Percentiles rank a stretch among this genome's conserved stretches.
phyloP scores from a whole-genome alignment of 2,797 vertebrate species.

The Cossypha dichroa region DNA sequence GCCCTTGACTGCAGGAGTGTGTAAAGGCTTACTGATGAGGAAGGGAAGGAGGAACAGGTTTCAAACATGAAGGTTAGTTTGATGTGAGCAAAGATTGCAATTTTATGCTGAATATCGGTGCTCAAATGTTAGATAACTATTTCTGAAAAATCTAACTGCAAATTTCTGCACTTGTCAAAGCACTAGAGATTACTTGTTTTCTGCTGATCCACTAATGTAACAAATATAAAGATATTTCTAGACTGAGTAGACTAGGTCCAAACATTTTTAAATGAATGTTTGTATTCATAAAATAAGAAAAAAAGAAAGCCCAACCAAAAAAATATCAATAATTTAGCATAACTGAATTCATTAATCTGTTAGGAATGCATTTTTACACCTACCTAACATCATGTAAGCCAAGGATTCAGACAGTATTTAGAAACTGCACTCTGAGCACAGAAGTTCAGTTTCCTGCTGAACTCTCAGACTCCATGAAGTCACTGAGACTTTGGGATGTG shows the following conservation, averaged over 20 bases:
- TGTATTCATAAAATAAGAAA: background rate
- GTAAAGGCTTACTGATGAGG: conserved; percentile 4
- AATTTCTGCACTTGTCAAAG: background rate
- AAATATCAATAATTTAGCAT: background rate
- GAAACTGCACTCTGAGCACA: background rate
- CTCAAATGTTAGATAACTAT: background rate
- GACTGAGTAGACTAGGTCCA: background rate
- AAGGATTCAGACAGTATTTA: background rate
- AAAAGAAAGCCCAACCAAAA: background rate
- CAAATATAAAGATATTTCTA: background rate
- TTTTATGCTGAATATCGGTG: background rate
- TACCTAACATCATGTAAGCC: background rate
- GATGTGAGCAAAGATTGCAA: background rate
- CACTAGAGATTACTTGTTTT: background rate
- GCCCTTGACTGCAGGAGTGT: background rate
- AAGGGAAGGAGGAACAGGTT: background rate
- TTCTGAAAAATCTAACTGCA: background rate
- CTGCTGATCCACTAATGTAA: background rate
- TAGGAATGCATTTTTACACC: background rate
- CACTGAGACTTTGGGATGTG: background rate
- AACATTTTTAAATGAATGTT: background rate
- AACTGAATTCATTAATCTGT: background rate
- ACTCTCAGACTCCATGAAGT: background rate
- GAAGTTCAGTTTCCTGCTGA: background rate
- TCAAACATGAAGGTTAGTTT: background rate